These are phyloP conservation scores for Thysanoteuthis rhombus DNA, from an alignment of 2,888 invertebrate species.

Conservation along the genomic window DNA sequence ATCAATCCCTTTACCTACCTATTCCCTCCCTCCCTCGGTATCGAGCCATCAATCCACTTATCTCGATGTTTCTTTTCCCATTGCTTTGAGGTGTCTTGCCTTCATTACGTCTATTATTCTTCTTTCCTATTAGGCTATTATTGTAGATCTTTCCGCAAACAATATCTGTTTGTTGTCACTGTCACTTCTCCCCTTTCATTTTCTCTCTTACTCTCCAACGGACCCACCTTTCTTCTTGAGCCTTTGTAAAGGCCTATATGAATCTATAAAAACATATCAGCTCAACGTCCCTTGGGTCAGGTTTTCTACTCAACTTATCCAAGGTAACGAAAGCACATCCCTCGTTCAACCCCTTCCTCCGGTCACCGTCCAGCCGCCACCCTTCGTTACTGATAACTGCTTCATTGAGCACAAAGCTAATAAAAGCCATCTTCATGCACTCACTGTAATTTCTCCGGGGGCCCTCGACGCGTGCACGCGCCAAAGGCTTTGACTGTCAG, in stretches of 20 bases:
- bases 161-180: neutral
- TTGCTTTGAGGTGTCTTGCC: no score
- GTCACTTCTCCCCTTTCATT: neutral
- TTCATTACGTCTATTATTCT: no score
- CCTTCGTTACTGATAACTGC: neutral
- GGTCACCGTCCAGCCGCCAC: neutral
- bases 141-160: no score
- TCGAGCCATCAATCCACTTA: no score
- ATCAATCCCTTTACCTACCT: no score
- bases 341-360: neutral
- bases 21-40: no score
- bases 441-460: neutral
- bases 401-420: neutral
- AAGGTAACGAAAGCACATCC: neutral
- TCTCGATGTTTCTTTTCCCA: no score
- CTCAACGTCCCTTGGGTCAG: neutral
- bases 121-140: no score
- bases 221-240: neutral
- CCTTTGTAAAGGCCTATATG: neutral
- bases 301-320: neutral
- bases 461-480: conserved; percentile 12
- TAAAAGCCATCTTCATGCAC: neutral
- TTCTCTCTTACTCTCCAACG: neutral
- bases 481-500: conserved; percentile 1
- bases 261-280: neutral